Evolutionary conservation across 2,888 invertebrate genomes (phyloP), one percentile per base, ranked within the genome.

Genomic region (Hydraecia micacea): DNA sequence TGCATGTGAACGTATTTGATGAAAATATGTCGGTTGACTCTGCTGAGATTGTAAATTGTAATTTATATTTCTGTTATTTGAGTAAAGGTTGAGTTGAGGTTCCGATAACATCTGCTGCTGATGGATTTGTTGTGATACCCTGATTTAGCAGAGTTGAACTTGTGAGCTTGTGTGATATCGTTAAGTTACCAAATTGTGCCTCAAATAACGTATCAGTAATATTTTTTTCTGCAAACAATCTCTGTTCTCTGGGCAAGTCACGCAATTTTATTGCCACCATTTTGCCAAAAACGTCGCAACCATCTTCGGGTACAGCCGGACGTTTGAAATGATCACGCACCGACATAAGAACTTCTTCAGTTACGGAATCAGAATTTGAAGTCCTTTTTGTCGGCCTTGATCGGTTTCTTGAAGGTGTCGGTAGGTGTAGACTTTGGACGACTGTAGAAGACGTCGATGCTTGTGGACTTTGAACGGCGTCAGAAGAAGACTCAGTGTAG

Each of bases 221-320:
- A 62, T 71, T 72, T 78, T 85, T 85, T 70, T 86, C 80, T 25
- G 85, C 86, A 70, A 84, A 75, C 52, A 85, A 55, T 52, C 75
- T 73, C 71, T 80, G 80, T 39, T 69, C 66, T 65, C 68, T 80
- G 25, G 73, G 62, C 39, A 80, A 58, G 21, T 63, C 63, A 67
- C 74, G 69, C 73, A 83, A n/a, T 32, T 32, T 32, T 32, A 32
- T 32, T 32, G 32, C 32, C 32, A 32, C 32, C 32, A 32, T 32
- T 32, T 32, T 32, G 32, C 32, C 32, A 32, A 32, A 32, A 32
- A 32, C 32, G 32, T 32, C 32, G 32, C 32, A 32, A 32, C 32
- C 32, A 32, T 32, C 32, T 32, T 32, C 32, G 32, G 32, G 32
- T 32, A 32, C 32, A 32, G 32, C 32, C 32, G 32, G 32, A 32